Conservation (phyloP, 2,113 vertebrate genomes). For the Cromileptes altivelis region DNA sequence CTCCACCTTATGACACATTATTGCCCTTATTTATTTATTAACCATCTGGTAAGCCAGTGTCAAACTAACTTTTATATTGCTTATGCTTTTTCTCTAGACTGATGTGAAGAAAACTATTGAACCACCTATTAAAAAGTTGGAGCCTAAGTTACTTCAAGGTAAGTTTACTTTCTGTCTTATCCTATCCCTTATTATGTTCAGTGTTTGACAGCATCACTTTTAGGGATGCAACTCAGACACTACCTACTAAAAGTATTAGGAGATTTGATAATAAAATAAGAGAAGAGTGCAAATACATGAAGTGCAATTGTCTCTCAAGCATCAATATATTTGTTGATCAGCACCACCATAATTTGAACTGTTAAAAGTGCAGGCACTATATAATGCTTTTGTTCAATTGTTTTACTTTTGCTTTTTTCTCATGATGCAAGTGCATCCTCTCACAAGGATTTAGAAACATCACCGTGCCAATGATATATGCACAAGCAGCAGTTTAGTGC, state of each 20-base stretch:
- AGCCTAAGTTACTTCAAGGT: constrained; percentile 94
- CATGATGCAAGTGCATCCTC: background rate
- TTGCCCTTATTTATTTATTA: constrained; percentile 41
- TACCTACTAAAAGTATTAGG: background rate
- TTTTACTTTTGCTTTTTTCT: background rate
- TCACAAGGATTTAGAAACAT: background rate
- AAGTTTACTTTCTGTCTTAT: constrained; percentile 52
- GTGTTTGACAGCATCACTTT: too few species aligned
- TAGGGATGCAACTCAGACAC: background rate
- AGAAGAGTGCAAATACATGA: background rate
- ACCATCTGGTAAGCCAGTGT: background rate
- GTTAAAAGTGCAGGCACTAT: background rate
- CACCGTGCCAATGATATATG: constrained; percentile 8
- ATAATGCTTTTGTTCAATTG: background rate
- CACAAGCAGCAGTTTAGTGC: background rate
- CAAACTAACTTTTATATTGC: constrained; percentile 11
- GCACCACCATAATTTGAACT: background rate
- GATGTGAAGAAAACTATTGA: constrained; percentile 88
- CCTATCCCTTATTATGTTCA: too few species aligned
- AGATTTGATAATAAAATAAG: background rate
- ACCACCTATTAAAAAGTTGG: constrained; percentile 92
- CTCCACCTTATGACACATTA: background rate
- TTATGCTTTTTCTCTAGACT: constrained; percentile 78
- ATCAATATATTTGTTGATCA: background rate
- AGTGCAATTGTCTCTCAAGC: background rate